These are phyloP conservation scores for Gallinago undulata DNA, from an alignment of 2,113 vertebrate genomes.

Conservation along the genomic window DNA sequence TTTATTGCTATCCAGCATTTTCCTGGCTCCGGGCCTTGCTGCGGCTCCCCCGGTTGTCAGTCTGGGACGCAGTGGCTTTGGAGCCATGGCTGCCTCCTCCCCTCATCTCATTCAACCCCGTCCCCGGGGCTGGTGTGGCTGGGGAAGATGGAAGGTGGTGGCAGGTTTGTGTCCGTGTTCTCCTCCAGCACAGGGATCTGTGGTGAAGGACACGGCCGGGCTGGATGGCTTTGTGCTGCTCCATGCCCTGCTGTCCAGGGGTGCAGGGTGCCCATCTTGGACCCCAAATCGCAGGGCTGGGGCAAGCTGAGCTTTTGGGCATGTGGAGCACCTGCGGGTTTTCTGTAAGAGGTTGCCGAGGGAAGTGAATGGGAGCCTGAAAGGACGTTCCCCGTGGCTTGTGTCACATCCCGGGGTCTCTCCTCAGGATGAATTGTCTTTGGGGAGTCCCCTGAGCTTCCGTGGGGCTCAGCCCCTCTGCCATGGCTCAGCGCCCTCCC, in stretches of 20 bases:
- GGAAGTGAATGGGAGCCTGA: accelerated
- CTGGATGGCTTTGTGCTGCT: not conserved
- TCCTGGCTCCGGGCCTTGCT: not conserved
- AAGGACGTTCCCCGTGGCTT: accelerated
- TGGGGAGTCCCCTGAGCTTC: not conserved
- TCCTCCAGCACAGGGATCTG: not conserved
- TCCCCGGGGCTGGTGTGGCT: not conserved
- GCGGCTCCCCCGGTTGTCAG: not conserved
- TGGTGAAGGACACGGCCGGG: not conserved
- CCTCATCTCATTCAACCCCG: accelerated
- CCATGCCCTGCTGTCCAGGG: not conserved
- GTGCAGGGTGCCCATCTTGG: not conserved
- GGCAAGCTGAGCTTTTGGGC: not conserved
- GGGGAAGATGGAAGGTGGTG: not conserved
- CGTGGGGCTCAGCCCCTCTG: not conserved
- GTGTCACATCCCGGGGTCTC: accelerated
- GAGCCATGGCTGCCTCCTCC: not conserved
- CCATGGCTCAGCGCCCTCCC: not conserved
- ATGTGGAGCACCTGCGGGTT: accelerated
- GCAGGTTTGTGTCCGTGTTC: not conserved
- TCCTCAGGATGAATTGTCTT: accelerated
- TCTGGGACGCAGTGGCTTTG: not conserved
- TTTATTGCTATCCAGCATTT: not conserved
- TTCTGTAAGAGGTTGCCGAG: not conserved
- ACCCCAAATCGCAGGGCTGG: not conserved